These are phyloP conservation scores for Pristionchus fissidentatus DNA, from an alignment of 2,888 invertebrate genomes.

Conservation along the genomic window DNA sequence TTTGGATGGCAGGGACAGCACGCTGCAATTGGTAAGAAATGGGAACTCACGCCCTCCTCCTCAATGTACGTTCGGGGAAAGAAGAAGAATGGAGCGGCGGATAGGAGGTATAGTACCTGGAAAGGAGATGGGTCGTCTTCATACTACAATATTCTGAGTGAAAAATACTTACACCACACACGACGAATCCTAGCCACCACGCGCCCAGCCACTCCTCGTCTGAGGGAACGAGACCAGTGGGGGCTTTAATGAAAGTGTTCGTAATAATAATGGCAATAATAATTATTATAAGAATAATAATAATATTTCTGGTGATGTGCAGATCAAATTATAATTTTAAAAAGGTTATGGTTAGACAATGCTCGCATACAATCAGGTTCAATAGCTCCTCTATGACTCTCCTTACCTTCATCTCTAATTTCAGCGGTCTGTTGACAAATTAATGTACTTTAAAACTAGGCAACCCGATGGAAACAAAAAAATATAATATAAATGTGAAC, in stretches of 20 bases:
- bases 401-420: too few relatives aligned
- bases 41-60: slow-evolving; percentile 2
- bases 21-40: background rate
- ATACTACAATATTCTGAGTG: too few relatives aligned
- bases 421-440: too few relatives aligned
- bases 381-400: background rate
- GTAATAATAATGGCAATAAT: background rate
- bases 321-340: too few relatives aligned
- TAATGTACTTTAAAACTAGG: too few relatives aligned
- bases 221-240: slow-evolving; percentile 20
- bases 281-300: background rate
- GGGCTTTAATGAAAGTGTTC: background rate
- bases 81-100: slow-evolving; percentile 81
- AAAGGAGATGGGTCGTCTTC: too few relatives aligned
- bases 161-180: too few relatives aligned
- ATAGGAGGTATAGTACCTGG: slow-evolving; percentile 80
- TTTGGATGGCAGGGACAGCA: background rate
- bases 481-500: background rate
- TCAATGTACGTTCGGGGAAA: slow-evolving; percentile 79
- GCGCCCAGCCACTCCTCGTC: slow-evolving; percentile 86
- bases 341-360: too few relatives aligned
- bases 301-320: too few relatives aligned
- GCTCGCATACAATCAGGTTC: too few relatives aligned
- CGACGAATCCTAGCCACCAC: slow-evolving; percentile 82
- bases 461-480: too few relatives aligned